Conservation (phyloP, 2,113 vertebrate species). For the Pygathrix nemaeus region DNA sequence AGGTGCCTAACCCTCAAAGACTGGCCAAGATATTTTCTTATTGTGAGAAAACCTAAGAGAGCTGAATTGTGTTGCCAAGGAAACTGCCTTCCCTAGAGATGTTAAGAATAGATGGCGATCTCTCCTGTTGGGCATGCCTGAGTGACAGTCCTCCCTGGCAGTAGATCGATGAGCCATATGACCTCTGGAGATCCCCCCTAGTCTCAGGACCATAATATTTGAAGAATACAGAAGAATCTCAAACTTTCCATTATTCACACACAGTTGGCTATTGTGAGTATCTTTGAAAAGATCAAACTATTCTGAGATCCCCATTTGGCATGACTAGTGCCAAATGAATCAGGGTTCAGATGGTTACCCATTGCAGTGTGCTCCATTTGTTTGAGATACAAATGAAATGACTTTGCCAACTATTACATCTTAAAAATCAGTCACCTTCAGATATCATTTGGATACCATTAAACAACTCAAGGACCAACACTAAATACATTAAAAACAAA, state of each 20-base stretch:
- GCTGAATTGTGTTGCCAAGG: slow-evolving; percentile 68
- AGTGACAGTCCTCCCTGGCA: slow-evolving; percentile 57
- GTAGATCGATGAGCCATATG: slow-evolving; percentile 63
- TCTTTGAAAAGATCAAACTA: slow-evolving; percentile 49
- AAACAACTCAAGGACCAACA: background rate
- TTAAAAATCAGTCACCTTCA: slow-evolving; percentile 40
- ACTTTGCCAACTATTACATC: slow-evolving; percentile 9
- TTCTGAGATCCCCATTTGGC: background rate
- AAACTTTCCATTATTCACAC: slow-evolving; percentile 53
- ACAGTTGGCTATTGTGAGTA: slow-evolving; percentile 52
- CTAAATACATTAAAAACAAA: background rate
- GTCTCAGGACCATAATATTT: slow-evolving; percentile 22
- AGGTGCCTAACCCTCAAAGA: slow-evolving; percentile 62
- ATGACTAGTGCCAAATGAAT: slow-evolving; percentile 46
- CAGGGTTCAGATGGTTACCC: slow-evolving; percentile 3
- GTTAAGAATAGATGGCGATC: slow-evolving; percentile 64
- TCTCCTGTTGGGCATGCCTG: slow-evolving; percentile 57
- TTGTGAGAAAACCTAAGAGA: slow-evolving; percentile 58
- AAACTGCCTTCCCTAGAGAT: slow-evolving; percentile 65
- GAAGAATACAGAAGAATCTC: slow-evolving; percentile 56
- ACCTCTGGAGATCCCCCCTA: slow-evolving; percentile 47
- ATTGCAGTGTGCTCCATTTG: slow-evolving; percentile 1
- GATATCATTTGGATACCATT: background rate
- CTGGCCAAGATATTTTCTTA: slow-evolving; percentile 60
- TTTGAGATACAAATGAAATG: slow-evolving; percentile 12